Conservation (phyloP, 2,888 invertebrate species). For the Parnassius apollo region DNA sequence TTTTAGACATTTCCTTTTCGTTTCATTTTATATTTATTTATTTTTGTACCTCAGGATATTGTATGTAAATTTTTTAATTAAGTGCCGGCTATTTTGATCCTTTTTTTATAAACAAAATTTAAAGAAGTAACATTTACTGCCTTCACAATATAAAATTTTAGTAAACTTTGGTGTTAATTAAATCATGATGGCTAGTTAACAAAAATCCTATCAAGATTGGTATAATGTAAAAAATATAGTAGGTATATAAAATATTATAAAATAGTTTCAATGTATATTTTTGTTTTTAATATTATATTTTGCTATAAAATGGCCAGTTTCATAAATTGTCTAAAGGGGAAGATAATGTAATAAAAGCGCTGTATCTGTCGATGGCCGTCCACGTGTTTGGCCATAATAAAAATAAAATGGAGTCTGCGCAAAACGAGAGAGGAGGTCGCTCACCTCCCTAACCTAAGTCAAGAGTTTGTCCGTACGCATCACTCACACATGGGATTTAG, state of each 20-base stretch:
- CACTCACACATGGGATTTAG: conserved; percentile 54
- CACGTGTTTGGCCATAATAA: conserved; percentile 76
- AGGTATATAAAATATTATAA: too few species aligned
- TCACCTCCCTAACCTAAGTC: conserved; percentile 82
- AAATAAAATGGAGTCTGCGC: conserved; percentile 77
- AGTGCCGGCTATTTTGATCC: conserved; percentile 27
- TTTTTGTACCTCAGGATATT: conserved; percentile 39
- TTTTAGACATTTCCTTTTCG: conserved; percentile 51
- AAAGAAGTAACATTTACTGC: too few species aligned
- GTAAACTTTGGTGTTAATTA: too few species aligned
- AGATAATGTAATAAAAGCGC: conserved; percentile 68
- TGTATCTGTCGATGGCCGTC: conserved; percentile 52
- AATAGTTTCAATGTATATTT: too few species aligned
- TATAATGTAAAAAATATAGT: too few species aligned
- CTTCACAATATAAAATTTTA: too few species aligned
- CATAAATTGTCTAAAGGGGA: conserved; percentile 49
- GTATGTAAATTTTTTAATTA: conserved; percentile 57
- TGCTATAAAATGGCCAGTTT: not conserved
- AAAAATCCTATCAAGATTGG: too few species aligned
- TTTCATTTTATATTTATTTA: conserved; percentile 20
- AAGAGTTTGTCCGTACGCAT: conserved; percentile 70
- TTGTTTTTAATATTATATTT: too few species aligned
- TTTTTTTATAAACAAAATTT: too few species aligned
- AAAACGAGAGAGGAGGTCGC: conserved; percentile 75
- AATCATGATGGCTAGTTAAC: too few species aligned